Conservation (phyloP, 2,797 vertebrate genomes). For the Pagetopsis macropterus region DNA sequence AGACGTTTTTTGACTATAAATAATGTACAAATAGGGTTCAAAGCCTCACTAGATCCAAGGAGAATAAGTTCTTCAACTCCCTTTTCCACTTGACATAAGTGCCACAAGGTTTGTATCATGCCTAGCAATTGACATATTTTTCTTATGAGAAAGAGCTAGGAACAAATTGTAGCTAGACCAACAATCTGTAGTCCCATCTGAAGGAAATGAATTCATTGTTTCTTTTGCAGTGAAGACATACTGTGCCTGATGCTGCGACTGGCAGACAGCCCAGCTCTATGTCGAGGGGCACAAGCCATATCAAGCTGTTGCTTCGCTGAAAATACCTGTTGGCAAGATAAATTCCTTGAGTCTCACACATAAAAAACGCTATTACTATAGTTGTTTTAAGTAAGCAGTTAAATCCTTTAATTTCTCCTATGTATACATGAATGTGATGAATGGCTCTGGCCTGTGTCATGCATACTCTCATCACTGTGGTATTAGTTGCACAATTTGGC, state of each 20-base stretch:
- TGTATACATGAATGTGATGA: no score
- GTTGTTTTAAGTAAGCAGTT: no score
- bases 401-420: no score
- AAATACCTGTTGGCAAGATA: constrained; percentile 3
- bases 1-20: background rate
- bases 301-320: constrained; percentile 10
- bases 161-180: no score
- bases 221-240: background rate
- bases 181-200: background rate
- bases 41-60: background rate
- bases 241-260: background rate
- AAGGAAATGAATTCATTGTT: background rate
- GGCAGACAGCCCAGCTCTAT: background rate
- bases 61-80: background rate
- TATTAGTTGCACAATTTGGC: no score
- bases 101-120: background rate
- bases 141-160: background rate
- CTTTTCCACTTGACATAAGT: background rate
- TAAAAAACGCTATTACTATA: background rate
- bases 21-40: background rate
- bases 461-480: no score
- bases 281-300: background rate
- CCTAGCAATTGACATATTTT: background rate
- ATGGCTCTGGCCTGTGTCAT: no score
- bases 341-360: background rate